Percentiles rank a stretch among this genome's conserved stretches.
phyloP scores from a whole-genome alignment of 2,113 vertebrate species.

The Otus sunia region DNA sequence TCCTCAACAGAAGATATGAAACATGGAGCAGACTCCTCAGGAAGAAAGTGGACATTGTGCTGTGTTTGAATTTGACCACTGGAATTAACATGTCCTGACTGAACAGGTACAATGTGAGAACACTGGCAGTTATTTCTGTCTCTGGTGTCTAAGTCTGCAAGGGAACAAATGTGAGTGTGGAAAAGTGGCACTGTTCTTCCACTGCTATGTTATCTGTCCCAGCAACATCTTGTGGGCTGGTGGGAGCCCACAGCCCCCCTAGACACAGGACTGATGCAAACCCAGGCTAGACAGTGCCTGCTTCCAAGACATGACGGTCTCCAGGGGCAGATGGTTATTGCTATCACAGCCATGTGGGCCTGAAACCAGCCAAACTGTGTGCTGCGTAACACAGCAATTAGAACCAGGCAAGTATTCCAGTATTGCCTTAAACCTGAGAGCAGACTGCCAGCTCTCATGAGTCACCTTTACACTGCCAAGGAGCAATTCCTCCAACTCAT shows the following conservation, averaged over 20 bases:
- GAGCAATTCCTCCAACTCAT: constrained; percentile 34
- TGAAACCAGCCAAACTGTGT: constrained; percentile 43
- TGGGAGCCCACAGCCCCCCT: not conserved
- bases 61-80: not conserved
- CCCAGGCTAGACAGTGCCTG: constrained; percentile 4
- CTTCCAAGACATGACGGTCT: constrained; percentile 19
- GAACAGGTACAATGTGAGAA: not conserved
- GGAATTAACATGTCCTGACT: not conserved
- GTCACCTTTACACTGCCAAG: constrained; percentile 66
- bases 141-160: not conserved
- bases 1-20: not conserved
- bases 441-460: constrained; percentile 35
- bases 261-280: not conserved
- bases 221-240: not conserved
- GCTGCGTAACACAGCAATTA: constrained; percentile 43
- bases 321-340: constrained; percentile 60
- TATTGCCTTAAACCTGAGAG: constrained; percentile 17
- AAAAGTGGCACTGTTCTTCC: not conserved
- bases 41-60: not conserved
- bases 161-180: not conserved
- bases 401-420: constrained; percentile 42
- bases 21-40: not conserved
- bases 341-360: constrained; percentile 35
- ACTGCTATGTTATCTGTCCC: not conserved
- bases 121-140: not conserved